Percentiles rank a stretch among this genome's conserved stretches.
These are phyloP conservation scores for Spizella passerina DNA, from an alignment of 2,797 vertebrate species.

Conservation along the genomic window DNA sequence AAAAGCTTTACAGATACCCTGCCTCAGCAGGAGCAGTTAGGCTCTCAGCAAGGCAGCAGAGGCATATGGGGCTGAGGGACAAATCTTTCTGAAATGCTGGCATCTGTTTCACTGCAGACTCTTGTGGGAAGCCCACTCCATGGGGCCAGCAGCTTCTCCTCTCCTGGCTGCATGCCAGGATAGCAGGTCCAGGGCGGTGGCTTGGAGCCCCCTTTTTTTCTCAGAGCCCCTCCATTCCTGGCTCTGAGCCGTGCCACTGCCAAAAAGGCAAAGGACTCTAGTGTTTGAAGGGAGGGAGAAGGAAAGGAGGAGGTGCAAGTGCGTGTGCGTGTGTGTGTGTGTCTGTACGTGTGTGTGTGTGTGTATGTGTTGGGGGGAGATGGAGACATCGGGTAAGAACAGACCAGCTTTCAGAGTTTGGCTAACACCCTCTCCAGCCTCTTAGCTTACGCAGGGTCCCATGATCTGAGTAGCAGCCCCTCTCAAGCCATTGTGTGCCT, in stretches of 20 bases:
- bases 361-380: not conserved
- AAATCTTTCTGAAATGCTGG: not conserved
- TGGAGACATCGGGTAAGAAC: constrained; percentile 7
- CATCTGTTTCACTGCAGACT: not conserved
- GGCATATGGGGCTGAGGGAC: not conserved
- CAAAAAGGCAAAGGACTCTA: not conserved
- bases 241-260: not conserved
- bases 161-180: not conserved
- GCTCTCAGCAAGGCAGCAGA: not conserved
- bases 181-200: not conserved
- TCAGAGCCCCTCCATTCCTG: not conserved
- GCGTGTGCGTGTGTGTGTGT: not conserved
- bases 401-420: constrained; percentile 43
- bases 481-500: constrained; percentile 54
- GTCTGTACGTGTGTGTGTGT: fast-evolving
- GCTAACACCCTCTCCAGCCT: constrained; percentile 49
- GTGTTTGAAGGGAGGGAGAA: not conserved
- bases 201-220: not conserved
- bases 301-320: not conserved
- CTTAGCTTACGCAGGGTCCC: not conserved
- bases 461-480: constrained; percentile 57
- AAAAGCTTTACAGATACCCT: not conserved
- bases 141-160: not conserved
- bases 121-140: not conserved
- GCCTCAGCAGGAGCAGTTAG: not conserved